Evolutionary conservation across 2,797 vertebrate genomes (phyloP).

Genomic region (Fistularia tabacaria): DNA sequence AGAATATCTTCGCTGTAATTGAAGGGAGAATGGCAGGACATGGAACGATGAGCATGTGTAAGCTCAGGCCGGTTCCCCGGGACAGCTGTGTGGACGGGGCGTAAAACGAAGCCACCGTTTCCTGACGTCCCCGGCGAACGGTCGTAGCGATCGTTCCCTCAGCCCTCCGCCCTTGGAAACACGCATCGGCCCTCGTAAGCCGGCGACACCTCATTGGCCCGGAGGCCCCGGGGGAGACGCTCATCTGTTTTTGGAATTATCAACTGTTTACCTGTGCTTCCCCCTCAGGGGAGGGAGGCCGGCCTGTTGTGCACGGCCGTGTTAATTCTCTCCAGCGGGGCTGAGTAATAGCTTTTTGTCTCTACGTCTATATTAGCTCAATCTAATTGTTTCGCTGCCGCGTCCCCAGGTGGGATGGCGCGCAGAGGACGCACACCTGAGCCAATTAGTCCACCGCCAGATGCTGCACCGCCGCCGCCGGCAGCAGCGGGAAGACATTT

Average conservation of each 20-base stretch:
- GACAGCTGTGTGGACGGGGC: too few species aligned
- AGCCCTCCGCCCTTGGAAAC: too few species aligned
- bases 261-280: conserved; percentile 24
- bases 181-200: conserved; percentile 21
- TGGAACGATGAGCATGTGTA: too few species aligned
- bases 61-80: too few species aligned
- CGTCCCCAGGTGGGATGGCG: conserved; percentile 42
- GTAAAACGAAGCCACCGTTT: too few species aligned
- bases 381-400: conserved; percentile 44
- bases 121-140: too few species aligned
- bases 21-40: too few species aligned
- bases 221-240: conserved; percentile 14
- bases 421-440: conserved; percentile 46
- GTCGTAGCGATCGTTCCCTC: too few species aligned
- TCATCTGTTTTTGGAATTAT: conserved; percentile 53
- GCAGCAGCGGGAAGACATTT: too few species aligned
- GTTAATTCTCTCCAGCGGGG: conserved; percentile 56
- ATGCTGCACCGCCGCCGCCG: conserved; percentile 42
- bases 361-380: conserved; percentile 39
- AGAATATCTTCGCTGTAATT: too few species aligned
- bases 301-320: conserved; percentile 23
- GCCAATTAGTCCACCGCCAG: conserved; percentile 62
- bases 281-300: conserved; percentile 36
- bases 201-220: conserved; percentile 7
- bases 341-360: conserved; percentile 31